Percentiles rank a stretch among this genome's conserved stretches.
Evolutionary conservation across 2,113 vertebrate species (phyloP).

Genomic region (Tragelaphus imberbis): DNA sequence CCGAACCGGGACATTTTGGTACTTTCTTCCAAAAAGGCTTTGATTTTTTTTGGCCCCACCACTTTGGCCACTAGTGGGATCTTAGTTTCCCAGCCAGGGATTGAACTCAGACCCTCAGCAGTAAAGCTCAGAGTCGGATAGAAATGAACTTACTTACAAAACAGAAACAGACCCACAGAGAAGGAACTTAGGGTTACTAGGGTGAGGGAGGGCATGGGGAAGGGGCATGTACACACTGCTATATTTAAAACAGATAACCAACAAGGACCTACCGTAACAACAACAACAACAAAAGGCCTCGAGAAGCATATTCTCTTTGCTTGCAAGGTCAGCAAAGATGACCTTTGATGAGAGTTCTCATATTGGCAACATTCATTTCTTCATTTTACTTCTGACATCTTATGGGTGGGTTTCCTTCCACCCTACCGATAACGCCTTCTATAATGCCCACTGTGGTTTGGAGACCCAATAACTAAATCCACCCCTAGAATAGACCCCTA

Average conservation of each 20-base stretch:
- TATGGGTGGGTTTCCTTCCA: neutral
- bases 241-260: neutral
- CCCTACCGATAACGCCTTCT: too few relatives aligned
- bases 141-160: neutral
- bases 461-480: too few relatives aligned
- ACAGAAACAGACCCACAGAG: neutral
- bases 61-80: neutral
- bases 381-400: neutral
- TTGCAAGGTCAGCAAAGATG: too few relatives aligned
- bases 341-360: neutral
- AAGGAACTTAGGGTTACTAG: neutral
- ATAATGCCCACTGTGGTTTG: neutral
- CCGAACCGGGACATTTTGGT: rapidly evolving
- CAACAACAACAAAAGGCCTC: too few relatives aligned
- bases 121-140: neutral
- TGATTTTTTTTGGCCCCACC: neutral
- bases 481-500: neutral
- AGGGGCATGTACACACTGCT: neutral
- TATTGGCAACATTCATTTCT: rapidly evolving
- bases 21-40: neutral
- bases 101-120: neutral
- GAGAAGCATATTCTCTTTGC: too few relatives aligned
- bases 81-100: neutral
- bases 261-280: neutral
- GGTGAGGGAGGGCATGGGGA: too few relatives aligned